phyloP scores from a whole-genome alignment of 2,797 vertebrate genomes.

The Denticeps clupeoides region DNA sequence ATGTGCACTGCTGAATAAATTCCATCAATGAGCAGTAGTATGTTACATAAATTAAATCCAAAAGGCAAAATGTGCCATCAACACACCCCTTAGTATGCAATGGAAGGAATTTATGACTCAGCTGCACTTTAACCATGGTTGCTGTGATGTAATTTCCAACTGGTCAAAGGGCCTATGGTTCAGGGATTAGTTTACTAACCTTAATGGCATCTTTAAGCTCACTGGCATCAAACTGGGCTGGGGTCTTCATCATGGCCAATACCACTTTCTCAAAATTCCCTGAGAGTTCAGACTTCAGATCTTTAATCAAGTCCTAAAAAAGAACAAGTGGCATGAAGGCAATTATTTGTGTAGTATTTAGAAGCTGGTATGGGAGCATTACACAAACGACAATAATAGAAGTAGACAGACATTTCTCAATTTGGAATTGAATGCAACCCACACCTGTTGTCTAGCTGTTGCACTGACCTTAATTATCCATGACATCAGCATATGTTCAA shows the following conservation, averaged over 20 bases:
- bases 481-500: not conserved
- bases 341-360: not conserved
- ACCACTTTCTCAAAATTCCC: conserved; percentile 90
- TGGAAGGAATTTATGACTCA: too few relatives aligned
- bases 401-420: not conserved
- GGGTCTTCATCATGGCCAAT: conserved; percentile 80
- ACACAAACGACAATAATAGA: not conserved
- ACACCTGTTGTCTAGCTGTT: not conserved
- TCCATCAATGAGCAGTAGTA: not conserved
- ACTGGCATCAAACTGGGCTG: conserved; percentile 65
- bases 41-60: too few relatives aligned
- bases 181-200: conserved; percentile 51
- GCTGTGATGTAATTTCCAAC: not conserved
- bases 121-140: too few relatives aligned
- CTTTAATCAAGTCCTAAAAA: conserved; percentile 87
- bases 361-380: not conserved
- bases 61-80: too few relatives aligned
- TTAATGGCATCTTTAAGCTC: conserved; percentile 87
- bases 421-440: not conserved
- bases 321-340: not conserved
- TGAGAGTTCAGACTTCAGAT: conserved; percentile 90
- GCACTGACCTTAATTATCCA: not conserved
- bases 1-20: not conserved
- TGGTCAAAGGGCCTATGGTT: not conserved
- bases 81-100: too few relatives aligned